phyloP scores from a whole-genome alignment of 2,888 invertebrate genomes.

The Drosophila nigricruria region DNA sequence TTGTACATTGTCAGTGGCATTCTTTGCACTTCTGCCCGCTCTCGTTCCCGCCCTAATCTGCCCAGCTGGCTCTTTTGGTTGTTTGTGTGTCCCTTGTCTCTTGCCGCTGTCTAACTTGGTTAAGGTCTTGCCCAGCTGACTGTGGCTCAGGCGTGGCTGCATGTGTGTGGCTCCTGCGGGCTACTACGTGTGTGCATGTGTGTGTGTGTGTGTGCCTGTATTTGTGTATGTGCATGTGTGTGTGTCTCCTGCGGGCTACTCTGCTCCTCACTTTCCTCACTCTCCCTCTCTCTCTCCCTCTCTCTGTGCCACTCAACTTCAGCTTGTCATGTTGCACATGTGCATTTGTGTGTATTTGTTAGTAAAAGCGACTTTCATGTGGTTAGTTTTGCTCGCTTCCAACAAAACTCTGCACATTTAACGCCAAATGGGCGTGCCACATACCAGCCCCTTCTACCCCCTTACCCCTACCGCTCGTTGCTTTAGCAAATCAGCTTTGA shows the following conservation, averaged over 20 bases:
- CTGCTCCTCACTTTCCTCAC: background rate
- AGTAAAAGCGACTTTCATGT: conserved; percentile 68
- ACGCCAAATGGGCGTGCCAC: conserved; percentile 64
- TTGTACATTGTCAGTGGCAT: conserved; percentile 82
- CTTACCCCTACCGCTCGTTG: conserved; percentile 1
- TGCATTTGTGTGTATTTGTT: conserved; percentile 53
- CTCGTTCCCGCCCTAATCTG: background rate
- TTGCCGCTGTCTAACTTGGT: conserved; percentile 60
- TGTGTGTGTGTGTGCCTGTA: conserved; percentile 1
- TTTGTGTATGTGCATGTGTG: conserved; percentile 12
- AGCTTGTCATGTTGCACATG: conserved; percentile 72
- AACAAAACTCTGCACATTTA: conserved; percentile 68
- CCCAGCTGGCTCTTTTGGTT: conserved; percentile 38
- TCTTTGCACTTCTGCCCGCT: conserved; percentile 68
- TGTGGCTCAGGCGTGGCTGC: conserved; percentile 28
- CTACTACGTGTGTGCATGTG: background rate
- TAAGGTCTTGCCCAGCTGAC: conserved; percentile 58
- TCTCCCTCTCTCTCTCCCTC: background rate
- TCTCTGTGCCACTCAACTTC: conserved; percentile 57
- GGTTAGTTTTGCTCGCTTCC: conserved; percentile 65
- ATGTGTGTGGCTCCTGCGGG: conserved; percentile 29
- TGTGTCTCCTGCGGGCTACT: conserved; percentile 16
- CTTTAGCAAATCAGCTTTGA: conserved; percentile 75
- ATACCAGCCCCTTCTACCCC: background rate
- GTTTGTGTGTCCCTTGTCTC: conserved; percentile 40